Evolutionary conservation across 2,888 invertebrate species (phyloP).

Genomic region (Drosophila borealis): DNA sequence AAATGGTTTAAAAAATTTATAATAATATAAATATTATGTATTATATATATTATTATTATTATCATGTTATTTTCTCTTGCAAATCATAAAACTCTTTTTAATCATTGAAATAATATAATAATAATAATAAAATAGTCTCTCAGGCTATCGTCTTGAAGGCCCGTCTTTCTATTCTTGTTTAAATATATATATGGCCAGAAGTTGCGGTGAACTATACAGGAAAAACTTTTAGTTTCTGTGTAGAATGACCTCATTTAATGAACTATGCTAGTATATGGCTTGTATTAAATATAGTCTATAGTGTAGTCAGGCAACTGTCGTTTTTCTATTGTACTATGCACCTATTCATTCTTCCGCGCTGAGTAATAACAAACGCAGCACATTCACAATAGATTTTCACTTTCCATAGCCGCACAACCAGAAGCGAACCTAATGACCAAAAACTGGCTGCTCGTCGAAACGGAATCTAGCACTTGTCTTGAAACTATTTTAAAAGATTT

Average conservation of each 20-base stretch:
- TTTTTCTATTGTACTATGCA: not conserved
- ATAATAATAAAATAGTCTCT: too few species aligned
- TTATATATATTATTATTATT: too few species aligned
- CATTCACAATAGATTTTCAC: slow-evolving; percentile 48
- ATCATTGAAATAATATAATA: too few species aligned
- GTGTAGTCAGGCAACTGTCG: not conserved
- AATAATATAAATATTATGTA: too few species aligned
- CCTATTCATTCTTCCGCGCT: slow-evolving; percentile 17
- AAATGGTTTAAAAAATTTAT: too few species aligned
- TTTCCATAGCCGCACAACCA: slow-evolving; percentile 36
- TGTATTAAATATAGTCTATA: not conserved
- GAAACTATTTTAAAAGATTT: slow-evolving; percentile 34
- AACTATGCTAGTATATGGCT: not conserved
- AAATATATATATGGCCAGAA: too few species aligned
- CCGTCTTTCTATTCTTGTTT: too few species aligned
- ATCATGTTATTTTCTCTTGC: too few species aligned
- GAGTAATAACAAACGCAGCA: slow-evolving; percentile 18
- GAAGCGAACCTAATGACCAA: slow-evolving; percentile 35
- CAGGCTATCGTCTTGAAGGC: too few species aligned
- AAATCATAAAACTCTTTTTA: too few species aligned
- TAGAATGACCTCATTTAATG: slow-evolving; percentile 22
- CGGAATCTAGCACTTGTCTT: slow-evolving; percentile 42
- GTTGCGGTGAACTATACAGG: not conserved
- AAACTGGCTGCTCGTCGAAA: slow-evolving; percentile 28
- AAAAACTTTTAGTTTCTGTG: slow-evolving; percentile 22